phyloP scores from a whole-genome alignment of 2,113 vertebrate species.

The Nyctibius bracteatus region DNA sequence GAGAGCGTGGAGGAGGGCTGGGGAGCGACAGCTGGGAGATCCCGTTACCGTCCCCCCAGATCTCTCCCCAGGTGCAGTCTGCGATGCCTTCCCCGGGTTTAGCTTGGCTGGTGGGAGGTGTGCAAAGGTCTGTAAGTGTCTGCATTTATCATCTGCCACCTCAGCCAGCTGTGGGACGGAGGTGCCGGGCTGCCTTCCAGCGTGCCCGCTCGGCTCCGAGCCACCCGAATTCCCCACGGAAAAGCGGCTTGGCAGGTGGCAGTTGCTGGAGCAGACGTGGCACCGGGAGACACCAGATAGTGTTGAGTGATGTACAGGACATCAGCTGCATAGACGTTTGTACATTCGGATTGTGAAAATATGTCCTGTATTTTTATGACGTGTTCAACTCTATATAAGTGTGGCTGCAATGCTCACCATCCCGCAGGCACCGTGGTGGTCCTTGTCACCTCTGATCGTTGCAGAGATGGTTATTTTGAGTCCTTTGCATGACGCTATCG shows the following conservation, averaged over 20 bases:
- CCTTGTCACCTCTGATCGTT: neutral
- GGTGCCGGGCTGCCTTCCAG: neutral
- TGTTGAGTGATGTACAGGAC: neutral
- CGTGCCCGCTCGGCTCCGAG: fast-evolving
- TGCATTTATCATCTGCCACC: neutral
- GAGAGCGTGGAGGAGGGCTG: neutral
- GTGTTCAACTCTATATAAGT: neutral
- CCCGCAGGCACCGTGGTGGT: fast-evolving
- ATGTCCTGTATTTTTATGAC: neutral
- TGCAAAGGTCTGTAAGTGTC: neutral
- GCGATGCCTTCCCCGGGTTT: neutral
- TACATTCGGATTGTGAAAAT: neutral
- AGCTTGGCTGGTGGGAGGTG: neutral
- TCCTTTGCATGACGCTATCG: fast-evolving
- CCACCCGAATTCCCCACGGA: neutral
- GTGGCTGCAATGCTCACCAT: neutral
- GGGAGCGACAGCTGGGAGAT: neutral
- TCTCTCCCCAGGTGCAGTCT: neutral
- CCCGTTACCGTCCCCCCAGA: fast-evolving
- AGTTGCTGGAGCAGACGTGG: neutral
- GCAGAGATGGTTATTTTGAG: neutral
- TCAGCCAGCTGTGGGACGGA: neutral
- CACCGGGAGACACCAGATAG: neutral
- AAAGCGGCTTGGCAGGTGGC: conserved; percentile 29
- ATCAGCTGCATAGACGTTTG: neutral